Conservation (phyloP, 2,797 vertebrate species). For the Coreius guichenoti region DNA sequence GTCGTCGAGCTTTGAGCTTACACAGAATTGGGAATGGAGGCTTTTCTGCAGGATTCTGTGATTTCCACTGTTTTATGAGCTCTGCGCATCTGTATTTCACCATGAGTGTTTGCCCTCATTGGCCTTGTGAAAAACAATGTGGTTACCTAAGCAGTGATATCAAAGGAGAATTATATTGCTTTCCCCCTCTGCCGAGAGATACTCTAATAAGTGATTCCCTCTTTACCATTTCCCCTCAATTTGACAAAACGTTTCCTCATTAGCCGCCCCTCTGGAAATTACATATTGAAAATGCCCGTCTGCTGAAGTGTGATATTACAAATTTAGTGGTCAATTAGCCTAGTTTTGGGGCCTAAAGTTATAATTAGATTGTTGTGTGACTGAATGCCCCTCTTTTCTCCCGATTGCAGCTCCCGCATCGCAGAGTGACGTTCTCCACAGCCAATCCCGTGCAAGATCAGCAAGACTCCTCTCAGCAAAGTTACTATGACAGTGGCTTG, state of each 20-base stretch:
- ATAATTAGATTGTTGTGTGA: constrained; percentile 61
- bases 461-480: constrained; percentile 97
- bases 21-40: constrained; percentile 62
- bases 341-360: constrained; percentile 54
- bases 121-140: constrained; percentile 35
- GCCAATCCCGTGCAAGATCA: constrained; percentile 95
- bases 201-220: constrained; percentile 26
- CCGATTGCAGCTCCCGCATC: constrained; percentile 90
- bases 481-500: constrained; percentile 97
- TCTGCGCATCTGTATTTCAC: constrained; percentile 51
- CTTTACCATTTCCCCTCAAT: constrained; percentile 46
- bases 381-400: constrained; percentile 42
- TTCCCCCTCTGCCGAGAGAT: constrained; percentile 33
- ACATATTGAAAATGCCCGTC: constrained; percentile 48
- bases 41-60: constrained; percentile 81
- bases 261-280: constrained; percentile 55
- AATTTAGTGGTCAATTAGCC: constrained; percentile 66
- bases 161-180: constrained; percentile 41
- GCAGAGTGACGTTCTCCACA: constrained; percentile 98
- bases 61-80: constrained; percentile 80
- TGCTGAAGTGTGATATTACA: constrained; percentile 63
- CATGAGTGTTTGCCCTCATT: constrained; percentile 40
- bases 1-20: constrained; percentile 64
- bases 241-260: constrained; percentile 58
- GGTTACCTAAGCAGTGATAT: constrained; percentile 57